Evolutionary conservation across 2,797 vertebrate genomes (phyloP), one percentile per base, ranked within the genome.

Genomic region (Sorex maritimensis): DNA sequence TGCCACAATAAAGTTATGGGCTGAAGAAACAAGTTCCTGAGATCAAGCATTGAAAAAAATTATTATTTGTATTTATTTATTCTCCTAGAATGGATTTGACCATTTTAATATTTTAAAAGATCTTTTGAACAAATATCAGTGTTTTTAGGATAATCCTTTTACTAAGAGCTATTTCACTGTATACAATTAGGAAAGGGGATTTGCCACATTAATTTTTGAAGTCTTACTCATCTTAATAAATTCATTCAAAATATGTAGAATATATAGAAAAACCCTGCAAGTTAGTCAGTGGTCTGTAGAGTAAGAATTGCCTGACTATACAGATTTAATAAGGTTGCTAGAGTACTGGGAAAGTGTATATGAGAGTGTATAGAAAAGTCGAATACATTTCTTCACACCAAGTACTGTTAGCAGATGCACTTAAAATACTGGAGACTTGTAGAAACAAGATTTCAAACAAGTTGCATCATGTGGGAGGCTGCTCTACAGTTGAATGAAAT

Each of bases 371-470:
- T 41, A 41, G 41, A 41, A 41, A 41, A 41, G 77, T 44, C 71
- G 95, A 71, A 44, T 81, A 19, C 14, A 72, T 67, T 83, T 38
- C 44, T 72, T 68, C 80, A 65, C 77, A 69, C 71, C 30, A 84
- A 86, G 81, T n/a, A 86, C 38, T 63, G 26, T 58, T 74, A 77
- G 72, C n/a, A 92, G 79, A 84, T 74, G 34, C 34, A 69, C 6
- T 61, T 49, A 55, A 77, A 83, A 94, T 75, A 86, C 58, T 52
- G 28, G 77, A 68, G 49, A 90, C 61, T 11, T 58, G 61, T 88
- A 85, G 49, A 78, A 71, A 87, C 4, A 7, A 89, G 24, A 24
- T 69, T 88, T 84, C 93, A 13, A 94, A 86, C 80, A 88, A 94
- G 94, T 93, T 86, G 67, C 5, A 55, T 41, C 15, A 72, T 61